phyloP scores from a whole-genome alignment of 2,113 vertebrate species.

The Solenodon paradoxus region DNA sequence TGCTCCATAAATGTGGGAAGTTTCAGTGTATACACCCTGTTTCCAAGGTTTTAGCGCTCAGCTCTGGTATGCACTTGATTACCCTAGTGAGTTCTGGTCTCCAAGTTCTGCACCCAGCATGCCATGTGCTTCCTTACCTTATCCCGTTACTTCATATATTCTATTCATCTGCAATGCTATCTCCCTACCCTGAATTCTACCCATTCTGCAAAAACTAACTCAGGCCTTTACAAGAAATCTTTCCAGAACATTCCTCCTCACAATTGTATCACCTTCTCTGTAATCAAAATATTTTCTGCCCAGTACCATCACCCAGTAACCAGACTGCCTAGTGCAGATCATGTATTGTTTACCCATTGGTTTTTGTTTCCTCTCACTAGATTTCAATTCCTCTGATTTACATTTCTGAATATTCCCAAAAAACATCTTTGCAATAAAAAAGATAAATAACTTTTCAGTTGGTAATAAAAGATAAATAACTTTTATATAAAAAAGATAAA shows the following conservation, averaged over 20 bases:
- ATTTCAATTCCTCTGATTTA: background rate
- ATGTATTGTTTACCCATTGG: background rate
- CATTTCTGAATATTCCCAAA: background rate
- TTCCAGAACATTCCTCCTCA: background rate
- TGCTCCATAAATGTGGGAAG: background rate
- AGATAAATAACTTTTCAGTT: background rate
- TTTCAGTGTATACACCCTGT: background rate
- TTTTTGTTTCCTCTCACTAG: slow-evolving; percentile 5
- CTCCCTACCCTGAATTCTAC: background rate
- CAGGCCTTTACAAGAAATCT: background rate
- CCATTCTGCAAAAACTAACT: background rate
- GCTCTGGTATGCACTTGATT: background rate
- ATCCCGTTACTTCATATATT: background rate
- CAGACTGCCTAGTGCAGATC: background rate
- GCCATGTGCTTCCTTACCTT: background rate
- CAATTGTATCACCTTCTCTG: background rate
- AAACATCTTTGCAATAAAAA: background rate
- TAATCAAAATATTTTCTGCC: background rate
- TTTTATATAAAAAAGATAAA: background rate
- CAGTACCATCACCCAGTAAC: background rate
- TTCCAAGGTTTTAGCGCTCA: background rate
- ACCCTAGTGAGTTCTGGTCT: background rate
- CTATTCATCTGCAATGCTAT: background rate
- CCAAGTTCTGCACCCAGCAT: background rate
- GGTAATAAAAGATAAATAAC: no score